Evolutionary conservation across 2,888 invertebrate genomes (phyloP).

Genomic region (Reticulitermes lucifugus): DNA sequence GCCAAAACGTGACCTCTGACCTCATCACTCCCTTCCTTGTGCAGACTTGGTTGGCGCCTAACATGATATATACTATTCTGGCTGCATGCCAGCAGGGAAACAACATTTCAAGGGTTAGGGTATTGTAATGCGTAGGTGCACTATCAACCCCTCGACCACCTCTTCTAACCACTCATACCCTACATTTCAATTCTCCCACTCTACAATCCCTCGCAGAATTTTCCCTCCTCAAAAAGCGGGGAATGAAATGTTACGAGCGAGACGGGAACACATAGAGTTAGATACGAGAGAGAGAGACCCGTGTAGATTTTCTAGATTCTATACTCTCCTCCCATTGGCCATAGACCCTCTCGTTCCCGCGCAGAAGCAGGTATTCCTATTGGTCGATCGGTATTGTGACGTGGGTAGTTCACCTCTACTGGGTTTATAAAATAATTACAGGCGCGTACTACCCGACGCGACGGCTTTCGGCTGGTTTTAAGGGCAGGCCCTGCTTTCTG

Average conservation of each 20-base stretch:
- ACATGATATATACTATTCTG: not conserved
- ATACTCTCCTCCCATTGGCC: constrained; percentile 39
- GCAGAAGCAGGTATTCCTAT: constrained; percentile 41
- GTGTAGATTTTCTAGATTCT: constrained; percentile 13
- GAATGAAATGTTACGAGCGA: not conserved
- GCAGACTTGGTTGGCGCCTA: not conserved
- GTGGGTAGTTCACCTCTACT: constrained; percentile 39
- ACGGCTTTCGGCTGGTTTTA: constrained; percentile 16
- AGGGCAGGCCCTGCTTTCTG: constrained; percentile 3
- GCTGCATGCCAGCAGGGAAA: constrained; percentile 13
- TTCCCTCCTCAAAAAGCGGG: not conserved
- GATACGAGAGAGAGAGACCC: not conserved
- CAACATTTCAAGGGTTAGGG: constrained; percentile 27
- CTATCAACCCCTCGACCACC: not conserved
- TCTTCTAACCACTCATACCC: constrained; percentile 4
- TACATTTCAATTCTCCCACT: constrained; percentile 14
- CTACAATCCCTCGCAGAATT: not conserved
- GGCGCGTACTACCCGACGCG: constrained; percentile 38
- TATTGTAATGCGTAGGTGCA: constrained; percentile 8
- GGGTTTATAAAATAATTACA: constrained; percentile 43
- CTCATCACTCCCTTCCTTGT: not conserved
- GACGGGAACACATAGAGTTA: not conserved
- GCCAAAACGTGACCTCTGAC: constrained; percentile 37
- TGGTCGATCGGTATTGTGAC: constrained; percentile 42
- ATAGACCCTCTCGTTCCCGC: constrained; percentile 43